These are phyloP conservation scores for Lasius platythorax DNA, from an alignment of 2,888 invertebrate genomes.

Conservation along the genomic window DNA sequence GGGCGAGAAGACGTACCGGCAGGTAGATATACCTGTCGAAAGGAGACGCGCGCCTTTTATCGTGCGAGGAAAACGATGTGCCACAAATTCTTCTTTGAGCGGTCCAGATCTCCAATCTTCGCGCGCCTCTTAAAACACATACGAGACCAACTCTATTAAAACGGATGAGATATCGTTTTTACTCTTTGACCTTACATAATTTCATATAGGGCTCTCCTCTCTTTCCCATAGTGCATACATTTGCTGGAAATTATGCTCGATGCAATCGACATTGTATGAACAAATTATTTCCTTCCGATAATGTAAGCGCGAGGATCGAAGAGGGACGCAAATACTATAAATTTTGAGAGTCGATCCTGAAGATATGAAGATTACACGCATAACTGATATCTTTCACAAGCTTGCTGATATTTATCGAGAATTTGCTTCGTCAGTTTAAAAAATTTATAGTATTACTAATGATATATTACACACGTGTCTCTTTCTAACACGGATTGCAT, in stretches of 20 bases:
- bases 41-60: slow-evolving; percentile 65
- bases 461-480: not conserved
- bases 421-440: slow-evolving; percentile 13
- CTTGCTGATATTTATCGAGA: slow-evolving; percentile 12
- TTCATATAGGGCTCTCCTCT: slow-evolving; percentile 59
- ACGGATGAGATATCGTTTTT: slow-evolving; percentile 72
- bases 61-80: slow-evolving; percentile 58
- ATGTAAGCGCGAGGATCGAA: slow-evolving; percentile 15
- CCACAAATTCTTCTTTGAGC: slow-evolving; percentile 60
- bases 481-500: not conserved
- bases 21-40: slow-evolving; percentile 72
- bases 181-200: slow-evolving; percentile 71
- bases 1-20: slow-evolving; percentile 58
- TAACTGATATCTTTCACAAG: slow-evolving; percentile 24
- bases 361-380: slow-evolving; percentile 20
- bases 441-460: not conserved
- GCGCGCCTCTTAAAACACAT: slow-evolving; percentile 40
- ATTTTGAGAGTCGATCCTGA: not conserved
- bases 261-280: slow-evolving; percentile 33
- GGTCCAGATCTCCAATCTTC: slow-evolving; percentile 69
- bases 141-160: slow-evolving; percentile 81
- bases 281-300: slow-evolving; percentile 49
- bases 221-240: slow-evolving; percentile 38
- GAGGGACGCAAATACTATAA: slow-evolving; percentile 31
- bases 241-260: slow-evolving; percentile 48